These are phyloP conservation scores for Notodonta ziczac DNA, from an alignment of 2,888 invertebrate genomes.

Conservation along the genomic window DNA sequence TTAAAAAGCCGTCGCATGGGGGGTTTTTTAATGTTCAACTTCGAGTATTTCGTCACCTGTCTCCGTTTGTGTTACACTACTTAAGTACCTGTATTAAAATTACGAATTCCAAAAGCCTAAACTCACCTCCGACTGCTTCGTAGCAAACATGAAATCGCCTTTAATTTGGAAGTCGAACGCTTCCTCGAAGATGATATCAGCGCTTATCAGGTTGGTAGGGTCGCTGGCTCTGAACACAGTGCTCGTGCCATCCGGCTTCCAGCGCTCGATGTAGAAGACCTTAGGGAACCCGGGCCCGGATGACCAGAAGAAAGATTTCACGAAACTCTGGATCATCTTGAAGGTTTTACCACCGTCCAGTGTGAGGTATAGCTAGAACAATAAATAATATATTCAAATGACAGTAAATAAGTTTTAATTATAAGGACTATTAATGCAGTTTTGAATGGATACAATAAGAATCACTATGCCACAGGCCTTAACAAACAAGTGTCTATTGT, in stretches of 20 bases:
- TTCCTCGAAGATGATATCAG: constrained; percentile 84
- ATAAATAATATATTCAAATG: constrained; percentile 1
- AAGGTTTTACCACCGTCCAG: constrained; percentile 90
- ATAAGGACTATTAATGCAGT: too few relatives aligned
- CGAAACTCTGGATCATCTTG: constrained; percentile 87
- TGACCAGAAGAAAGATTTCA: constrained; percentile 92
- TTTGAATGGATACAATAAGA: too few relatives aligned
- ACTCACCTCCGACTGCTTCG: constrained; percentile 87
- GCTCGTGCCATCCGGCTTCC: constrained; percentile 86
- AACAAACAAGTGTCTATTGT: too few relatives aligned
- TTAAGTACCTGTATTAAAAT: too few relatives aligned
- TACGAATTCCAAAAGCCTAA: too few relatives aligned
- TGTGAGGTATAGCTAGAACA: constrained; percentile 89
- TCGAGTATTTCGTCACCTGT: too few relatives aligned
- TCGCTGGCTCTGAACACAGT: constrained; percentile 88
- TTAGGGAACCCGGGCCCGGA: constrained; percentile 75
- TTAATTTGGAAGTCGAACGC: constrained; percentile 93
- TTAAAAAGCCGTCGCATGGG: too few relatives aligned
- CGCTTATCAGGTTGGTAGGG: constrained; percentile 79
- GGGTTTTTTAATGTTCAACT: too few relatives aligned
- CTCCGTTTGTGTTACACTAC: too few relatives aligned
- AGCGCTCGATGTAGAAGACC: constrained; percentile 88
- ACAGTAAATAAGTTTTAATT: too few relatives aligned
- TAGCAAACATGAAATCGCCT: constrained; percentile 94
- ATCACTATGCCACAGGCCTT: too few relatives aligned